phyloP scores from a whole-genome alignment of 2,888 invertebrate genomes.

The Drosophila mimica region DNA sequence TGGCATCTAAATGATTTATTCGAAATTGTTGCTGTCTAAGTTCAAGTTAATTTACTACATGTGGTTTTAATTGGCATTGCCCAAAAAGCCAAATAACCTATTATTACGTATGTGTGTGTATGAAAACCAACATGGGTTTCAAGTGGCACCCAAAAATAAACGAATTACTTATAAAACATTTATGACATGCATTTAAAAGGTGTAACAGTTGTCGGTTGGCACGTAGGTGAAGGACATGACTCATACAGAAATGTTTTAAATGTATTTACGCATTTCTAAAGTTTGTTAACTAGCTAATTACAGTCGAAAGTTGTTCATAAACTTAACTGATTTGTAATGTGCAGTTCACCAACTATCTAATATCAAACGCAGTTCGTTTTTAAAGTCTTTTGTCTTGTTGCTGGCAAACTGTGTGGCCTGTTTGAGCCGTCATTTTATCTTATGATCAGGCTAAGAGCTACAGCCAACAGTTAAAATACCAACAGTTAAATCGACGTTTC shows the following conservation, averaged over 20 bases:
- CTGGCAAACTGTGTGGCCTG: slow-evolving; percentile 37
- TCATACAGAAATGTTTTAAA: slow-evolving; percentile 21
- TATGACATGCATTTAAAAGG: slow-evolving; percentile 46
- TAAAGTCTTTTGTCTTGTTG: slow-evolving; percentile 42
- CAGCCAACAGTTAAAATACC: slow-evolving; percentile 26
- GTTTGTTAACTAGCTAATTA: neutral
- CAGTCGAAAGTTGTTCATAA: neutral
- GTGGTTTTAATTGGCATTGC: slow-evolving; percentile 57
- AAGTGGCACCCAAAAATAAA: slow-evolving; percentile 48
- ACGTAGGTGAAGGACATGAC: slow-evolving; percentile 66
- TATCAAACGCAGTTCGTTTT: slow-evolving; percentile 29
- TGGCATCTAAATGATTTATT: slow-evolving; percentile 48
- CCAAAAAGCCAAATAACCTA: slow-evolving; percentile 23
- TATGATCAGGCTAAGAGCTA: slow-evolving; percentile 37
- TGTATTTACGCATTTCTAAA: neutral
- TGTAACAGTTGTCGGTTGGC: slow-evolving; percentile 37
- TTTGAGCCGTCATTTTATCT: slow-evolving; percentile 44
- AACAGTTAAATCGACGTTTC: slow-evolving; percentile 30
- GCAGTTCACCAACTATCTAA: neutral
- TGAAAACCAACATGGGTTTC: neutral
- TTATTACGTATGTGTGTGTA: neutral
- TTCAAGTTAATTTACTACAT: slow-evolving; percentile 54
- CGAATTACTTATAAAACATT: slow-evolving; percentile 37
- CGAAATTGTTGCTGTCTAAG: slow-evolving; percentile 32
- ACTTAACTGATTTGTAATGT: neutral